Conservation (phyloP, 2,888 invertebrate species). For the Meteorus colon region DNA sequence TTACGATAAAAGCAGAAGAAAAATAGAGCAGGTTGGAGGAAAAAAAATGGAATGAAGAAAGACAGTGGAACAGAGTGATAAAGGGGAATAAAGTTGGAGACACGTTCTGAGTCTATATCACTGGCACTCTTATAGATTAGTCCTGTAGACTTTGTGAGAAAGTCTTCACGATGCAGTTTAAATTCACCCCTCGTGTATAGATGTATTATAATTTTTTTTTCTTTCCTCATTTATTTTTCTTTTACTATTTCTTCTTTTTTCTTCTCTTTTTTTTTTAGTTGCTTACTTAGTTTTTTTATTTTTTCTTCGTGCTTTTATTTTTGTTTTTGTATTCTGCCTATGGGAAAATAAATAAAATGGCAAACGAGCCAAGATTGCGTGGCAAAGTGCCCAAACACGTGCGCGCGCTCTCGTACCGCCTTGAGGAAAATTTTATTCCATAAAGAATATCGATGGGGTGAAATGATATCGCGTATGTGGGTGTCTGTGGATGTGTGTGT, state of each 20-base stretch:
- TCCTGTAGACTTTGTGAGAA: constrained; percentile 43
- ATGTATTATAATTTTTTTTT: constrained; percentile 19
- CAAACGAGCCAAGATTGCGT: constrained; percentile 44
- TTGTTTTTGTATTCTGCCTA: constrained; percentile 23
- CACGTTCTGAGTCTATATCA: constrained; percentile 54
- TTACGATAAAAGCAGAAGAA: constrained; percentile 4
- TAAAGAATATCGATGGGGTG: constrained; percentile 37
- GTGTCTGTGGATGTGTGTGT: neutral
- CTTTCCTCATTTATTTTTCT: constrained; percentile 18
- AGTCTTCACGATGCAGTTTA: constrained; percentile 34
- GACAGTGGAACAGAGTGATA: constrained; percentile 44
- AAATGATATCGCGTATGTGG: neutral
- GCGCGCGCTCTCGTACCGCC: constrained; percentile 17
- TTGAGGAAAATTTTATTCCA: constrained; percentile 39
- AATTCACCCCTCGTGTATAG: constrained; percentile 30
- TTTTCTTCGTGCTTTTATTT: neutral
- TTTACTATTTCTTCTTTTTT: neutral
- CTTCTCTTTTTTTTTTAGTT: neutral
- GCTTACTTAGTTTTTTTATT: neutral
- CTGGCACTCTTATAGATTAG: constrained; percentile 55
- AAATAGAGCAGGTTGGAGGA: constrained; percentile 39
- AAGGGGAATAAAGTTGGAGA: constrained; percentile 22
- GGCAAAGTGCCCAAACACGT: constrained; percentile 44
- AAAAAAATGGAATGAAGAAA: constrained; percentile 40
- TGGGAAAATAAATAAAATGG: constrained; percentile 38